These are phyloP conservation scores for Pyralis farinalis DNA, from an alignment of 2,888 invertebrate species.

Conservation along the genomic window DNA sequence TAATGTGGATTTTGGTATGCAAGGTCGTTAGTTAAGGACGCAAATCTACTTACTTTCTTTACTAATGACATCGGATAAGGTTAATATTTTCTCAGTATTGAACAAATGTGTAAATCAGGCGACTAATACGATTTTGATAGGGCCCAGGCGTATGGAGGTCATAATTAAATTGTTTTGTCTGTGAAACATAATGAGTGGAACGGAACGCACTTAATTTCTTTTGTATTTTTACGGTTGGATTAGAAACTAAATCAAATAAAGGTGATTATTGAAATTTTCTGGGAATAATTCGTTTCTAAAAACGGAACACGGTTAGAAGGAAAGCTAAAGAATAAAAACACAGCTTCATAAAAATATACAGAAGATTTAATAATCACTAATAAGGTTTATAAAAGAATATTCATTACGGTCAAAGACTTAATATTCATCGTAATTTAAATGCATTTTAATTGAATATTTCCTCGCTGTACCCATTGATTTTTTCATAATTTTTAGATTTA, in stretches of 20 bases:
- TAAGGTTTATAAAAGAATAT: no score
- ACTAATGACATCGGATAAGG: constrained; percentile 47
- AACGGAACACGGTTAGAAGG: no score
- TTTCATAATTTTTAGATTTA: no score
- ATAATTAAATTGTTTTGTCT: constrained; percentile 14
- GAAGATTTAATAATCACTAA: no score
- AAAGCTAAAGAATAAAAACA: no score
- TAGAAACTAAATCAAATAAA: not conserved
- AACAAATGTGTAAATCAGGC: constrained; percentile 33
- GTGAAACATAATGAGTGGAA: not conserved
- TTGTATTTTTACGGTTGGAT: not conserved
- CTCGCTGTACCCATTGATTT: no score
- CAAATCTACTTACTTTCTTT: constrained; percentile 46
- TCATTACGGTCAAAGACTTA: no score
- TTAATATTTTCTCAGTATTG: constrained; percentile 34
- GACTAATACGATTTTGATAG: constrained; percentile 50
- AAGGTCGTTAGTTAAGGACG: constrained; percentile 21
- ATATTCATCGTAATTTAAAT: no score
- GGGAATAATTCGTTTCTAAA: no score
- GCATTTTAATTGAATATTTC: no score
- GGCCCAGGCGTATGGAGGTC: constrained; percentile 16
- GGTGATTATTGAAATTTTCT: no score
- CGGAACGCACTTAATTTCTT: not conserved
- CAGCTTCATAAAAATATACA: no score
- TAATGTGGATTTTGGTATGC: constrained; percentile 18